These are phyloP conservation scores for Echinops telfairi DNA, from an alignment of 2,113 vertebrate species.

Conservation along the genomic window DNA sequence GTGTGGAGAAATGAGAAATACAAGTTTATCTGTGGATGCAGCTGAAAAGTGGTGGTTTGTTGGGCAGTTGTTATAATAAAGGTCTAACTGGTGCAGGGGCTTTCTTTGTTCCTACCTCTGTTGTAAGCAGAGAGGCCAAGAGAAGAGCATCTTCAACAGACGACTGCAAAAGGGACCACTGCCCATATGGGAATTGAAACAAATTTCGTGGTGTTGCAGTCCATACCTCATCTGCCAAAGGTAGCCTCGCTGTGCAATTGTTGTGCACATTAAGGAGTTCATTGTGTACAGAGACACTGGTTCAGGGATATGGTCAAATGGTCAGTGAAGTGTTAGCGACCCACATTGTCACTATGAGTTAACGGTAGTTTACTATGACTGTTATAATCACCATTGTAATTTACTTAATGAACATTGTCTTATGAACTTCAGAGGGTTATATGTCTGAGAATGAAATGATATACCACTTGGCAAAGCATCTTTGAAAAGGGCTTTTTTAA, in stretches of 20 bases:
- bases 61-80: neutral
- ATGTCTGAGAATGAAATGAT: neutral
- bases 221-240: neutral
- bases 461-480: neutral
- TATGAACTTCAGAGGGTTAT: neutral
- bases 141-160: neutral
- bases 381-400: neutral
- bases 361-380: neutral
- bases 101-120: neutral
- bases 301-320: neutral
- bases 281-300: neutral
- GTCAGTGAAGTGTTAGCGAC: neutral
- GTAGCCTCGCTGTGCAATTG: neutral
- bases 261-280: neutral
- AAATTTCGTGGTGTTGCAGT: neutral
- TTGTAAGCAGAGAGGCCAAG: neutral
- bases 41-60: neutral
- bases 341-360: neutral
- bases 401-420: neutral
- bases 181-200: neutral
- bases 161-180: neutral
- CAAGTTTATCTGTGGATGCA: neutral
- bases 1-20: neutral
- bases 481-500: constrained; percentile 27
- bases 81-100: neutral